Conservation (phyloP, 1,140 invertebrate species). For the Leptinotarsa defecta region DNA sequence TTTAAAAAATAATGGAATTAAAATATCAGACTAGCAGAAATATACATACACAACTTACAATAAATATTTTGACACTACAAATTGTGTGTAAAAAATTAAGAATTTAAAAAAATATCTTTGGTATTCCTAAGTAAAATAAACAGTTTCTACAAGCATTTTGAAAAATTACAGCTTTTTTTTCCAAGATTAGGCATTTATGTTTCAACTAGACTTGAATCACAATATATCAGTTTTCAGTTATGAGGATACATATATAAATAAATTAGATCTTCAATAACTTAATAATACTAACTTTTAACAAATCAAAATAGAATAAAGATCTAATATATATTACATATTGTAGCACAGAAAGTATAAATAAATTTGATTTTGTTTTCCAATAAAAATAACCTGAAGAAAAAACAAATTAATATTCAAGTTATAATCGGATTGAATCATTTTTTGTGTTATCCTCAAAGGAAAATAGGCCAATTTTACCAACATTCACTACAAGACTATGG, state of each 20-base stretch:
- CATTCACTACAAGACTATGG: too few species aligned
- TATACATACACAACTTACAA: conserved; percentile 29
- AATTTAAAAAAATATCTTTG: conserved; percentile 40
- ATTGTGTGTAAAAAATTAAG: too few species aligned
- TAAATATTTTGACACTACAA: conserved; percentile 31
- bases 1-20: conserved; percentile 41
- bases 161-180: background rate
- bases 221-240: conserved; percentile 20
- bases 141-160: conserved; percentile 7
- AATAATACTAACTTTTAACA: conserved; percentile 9
- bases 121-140: conserved; percentile 35
- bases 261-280: conserved; percentile 19
- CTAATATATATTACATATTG: background rate
- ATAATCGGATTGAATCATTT: background rate
- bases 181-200: background rate
- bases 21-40: conserved; percentile 47
- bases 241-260: conserved; percentile 14
- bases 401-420: background rate
- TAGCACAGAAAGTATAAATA: background rate
- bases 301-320: background rate
- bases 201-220: conserved; percentile 8
- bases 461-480: background rate
- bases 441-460: background rate
- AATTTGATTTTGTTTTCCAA: background rate
- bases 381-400: background rate